Conservation (phyloP, 2,113 vertebrate genomes). For the Scophthalmus maximus region DNA sequence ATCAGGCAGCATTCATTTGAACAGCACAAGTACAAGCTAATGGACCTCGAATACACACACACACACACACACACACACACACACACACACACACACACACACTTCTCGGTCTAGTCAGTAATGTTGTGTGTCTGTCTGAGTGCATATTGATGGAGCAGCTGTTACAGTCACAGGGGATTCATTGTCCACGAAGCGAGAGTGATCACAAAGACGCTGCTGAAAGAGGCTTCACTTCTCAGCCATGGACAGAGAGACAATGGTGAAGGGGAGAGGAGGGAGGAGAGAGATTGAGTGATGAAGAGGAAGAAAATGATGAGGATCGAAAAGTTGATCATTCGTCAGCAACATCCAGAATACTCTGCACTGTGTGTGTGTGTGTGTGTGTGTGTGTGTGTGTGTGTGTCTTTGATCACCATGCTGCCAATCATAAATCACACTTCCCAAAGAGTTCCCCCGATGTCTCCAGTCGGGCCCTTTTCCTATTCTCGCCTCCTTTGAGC, state of each 20-base stretch:
- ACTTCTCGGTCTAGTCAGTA: constrained; percentile 9
- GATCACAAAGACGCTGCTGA: constrained; percentile 47
- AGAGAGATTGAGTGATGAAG: not conserved
- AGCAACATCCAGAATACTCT: not conserved
- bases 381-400: constrained; percentile 7
- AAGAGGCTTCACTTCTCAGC: constrained; percentile 24
- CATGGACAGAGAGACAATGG: constrained; percentile 16
- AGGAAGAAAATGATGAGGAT: constrained; percentile 14
- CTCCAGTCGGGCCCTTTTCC: not conserved
- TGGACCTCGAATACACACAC: not conserved
- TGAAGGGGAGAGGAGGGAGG: not conserved
- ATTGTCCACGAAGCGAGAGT: constrained; percentile 45
- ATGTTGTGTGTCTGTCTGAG: constrained; percentile 41
- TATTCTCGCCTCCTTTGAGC: not conserved
- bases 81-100: not conserved
- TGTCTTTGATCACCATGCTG: constrained; percentile 33
- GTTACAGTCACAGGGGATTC: constrained; percentile 45
- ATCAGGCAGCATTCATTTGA: not conserved
- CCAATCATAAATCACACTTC: constrained; percentile 22
- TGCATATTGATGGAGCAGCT: constrained; percentile 58
- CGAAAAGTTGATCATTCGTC: constrained; percentile 40
- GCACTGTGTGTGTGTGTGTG: not conserved
- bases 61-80: not conserved
- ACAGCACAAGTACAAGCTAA: not conserved
- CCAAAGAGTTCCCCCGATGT: constrained; percentile 21